A percentile compares a stretch with the other conserved stretches of the same genome.
Conservation (phyloP, 2,888 invertebrate species). For the Glyphotaelius pellucidus region DNA sequence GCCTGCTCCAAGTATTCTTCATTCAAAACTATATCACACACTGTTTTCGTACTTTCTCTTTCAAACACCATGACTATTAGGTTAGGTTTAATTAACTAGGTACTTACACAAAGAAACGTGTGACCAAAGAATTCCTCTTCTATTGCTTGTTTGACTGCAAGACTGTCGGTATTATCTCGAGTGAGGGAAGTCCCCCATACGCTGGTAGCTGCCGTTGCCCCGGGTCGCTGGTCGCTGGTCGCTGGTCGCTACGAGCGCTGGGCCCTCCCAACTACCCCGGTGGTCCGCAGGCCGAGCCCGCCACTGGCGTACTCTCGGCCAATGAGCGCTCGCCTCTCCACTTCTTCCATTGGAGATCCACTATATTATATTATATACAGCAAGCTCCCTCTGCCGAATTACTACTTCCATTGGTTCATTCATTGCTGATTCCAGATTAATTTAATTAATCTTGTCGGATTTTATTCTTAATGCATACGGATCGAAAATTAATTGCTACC, state of each 20-base stretch:
- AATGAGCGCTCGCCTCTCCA: slow-evolving; percentile 29
- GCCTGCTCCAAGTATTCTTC: too few species aligned
- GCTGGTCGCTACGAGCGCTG: background rate
- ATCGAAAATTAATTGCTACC: background rate
- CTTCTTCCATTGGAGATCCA: slow-evolving; percentile 42
- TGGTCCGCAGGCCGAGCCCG: slow-evolving; percentile 72
- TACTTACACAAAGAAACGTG: too few species aligned
- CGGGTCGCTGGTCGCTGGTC: too few species aligned
- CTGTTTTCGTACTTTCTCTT: too few species aligned
- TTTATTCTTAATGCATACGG: background rate
- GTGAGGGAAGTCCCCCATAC: background rate
- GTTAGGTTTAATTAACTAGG: too few species aligned
- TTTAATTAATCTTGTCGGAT: background rate
- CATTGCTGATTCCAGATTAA: background rate
- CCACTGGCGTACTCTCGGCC: slow-evolving; percentile 44
- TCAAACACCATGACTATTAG: too few species aligned
- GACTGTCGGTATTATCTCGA: background rate
- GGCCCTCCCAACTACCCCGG: slow-evolving; percentile 72
- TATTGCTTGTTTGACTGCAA: background rate
- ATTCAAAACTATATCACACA: too few species aligned
- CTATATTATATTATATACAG: background rate
- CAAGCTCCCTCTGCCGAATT: slow-evolving; percentile 4
- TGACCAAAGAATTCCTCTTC: too few species aligned
- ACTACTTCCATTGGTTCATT: background rate
- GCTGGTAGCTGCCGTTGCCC: background rate